phyloP scores from a whole-genome alignment of 2,888 invertebrate species.

The Deilephila elpenor region DNA sequence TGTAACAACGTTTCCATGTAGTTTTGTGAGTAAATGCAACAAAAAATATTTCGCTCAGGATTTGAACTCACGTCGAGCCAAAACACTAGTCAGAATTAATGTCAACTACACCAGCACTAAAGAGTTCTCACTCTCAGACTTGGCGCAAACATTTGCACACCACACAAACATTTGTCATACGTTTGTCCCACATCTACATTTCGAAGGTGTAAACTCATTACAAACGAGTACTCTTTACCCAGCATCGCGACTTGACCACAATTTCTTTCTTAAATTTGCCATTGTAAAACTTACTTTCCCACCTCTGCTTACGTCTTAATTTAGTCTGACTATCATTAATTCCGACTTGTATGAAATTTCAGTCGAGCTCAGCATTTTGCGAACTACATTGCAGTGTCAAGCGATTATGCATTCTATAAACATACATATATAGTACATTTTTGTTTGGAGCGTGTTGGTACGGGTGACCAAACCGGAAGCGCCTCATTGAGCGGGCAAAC shows the following conservation, averaged over 20 bases:
- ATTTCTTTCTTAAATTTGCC: neutral
- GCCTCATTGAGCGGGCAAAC: slow-evolving; percentile 67
- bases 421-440: slow-evolving; percentile 34
- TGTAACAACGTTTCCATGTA: too few species aligned
- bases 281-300: neutral
- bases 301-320: neutral
- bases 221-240: slow-evolving; percentile 6
- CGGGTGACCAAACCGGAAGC: slow-evolving; percentile 59
- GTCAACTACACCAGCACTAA: neutral
- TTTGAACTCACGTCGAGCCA: too few species aligned
- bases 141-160: slow-evolving; percentile 14
- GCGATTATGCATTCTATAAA: neutral
- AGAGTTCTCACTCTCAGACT: neutral
- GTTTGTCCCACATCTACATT: slow-evolving; percentile 15
- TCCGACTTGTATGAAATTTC: slow-evolving; percentile 25
- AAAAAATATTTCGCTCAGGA: too few species aligned
- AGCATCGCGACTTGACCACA: slow-evolving; percentile 8
- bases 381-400: neutral
- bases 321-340: slow-evolving; percentile 4
- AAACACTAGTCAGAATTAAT: too few species aligned
- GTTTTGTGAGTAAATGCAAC: too few species aligned
- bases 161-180: slow-evolving; percentile 20
- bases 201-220: neutral
- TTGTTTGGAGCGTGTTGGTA: slow-evolving; percentile 35
- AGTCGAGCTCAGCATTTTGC: slow-evolving; percentile 25